phyloP scores from a whole-genome alignment of 2,888 invertebrate species.

The Mythimna albipuncta region DNA sequence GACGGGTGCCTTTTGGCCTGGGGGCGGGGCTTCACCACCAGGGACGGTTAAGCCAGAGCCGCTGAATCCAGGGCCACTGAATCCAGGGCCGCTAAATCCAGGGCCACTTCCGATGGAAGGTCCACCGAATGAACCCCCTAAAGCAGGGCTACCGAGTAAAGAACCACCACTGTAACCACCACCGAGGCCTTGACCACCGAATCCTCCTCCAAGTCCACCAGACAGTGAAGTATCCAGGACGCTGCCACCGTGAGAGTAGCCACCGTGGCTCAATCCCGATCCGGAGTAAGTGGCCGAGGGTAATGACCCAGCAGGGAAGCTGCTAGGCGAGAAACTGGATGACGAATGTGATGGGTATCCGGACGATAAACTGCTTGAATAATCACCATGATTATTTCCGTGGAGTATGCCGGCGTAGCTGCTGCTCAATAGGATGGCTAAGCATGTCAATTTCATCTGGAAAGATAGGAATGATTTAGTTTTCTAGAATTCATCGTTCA shows the following conservation, averaged over 20 bases:
- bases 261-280: slow-evolving; percentile 61
- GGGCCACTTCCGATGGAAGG: slow-evolving; percentile 23
- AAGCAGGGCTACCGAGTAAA: slow-evolving; percentile 20
- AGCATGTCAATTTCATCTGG: slow-evolving; percentile 85
- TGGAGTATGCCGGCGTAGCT: slow-evolving; percentile 80
- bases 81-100: slow-evolving; percentile 41
- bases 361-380: slow-evolving; percentile 50
- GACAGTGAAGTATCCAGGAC: slow-evolving; percentile 38
- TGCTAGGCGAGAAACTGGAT: slow-evolving; percentile 85
- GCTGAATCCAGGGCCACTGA: slow-evolving; percentile 48
- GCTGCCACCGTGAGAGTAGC: slow-evolving; percentile 37
- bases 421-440: slow-evolving; percentile 85
- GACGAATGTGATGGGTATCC: slow-evolving; percentile 54
- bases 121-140: slow-evolving; percentile 23
- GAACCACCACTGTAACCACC: slow-evolving; percentile 23
- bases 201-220: slow-evolving; percentile 27
- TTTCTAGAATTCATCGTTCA: slow-evolving; percentile 21
- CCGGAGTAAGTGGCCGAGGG: slow-evolving; percentile 85
- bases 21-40: slow-evolving; percentile 75
- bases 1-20: slow-evolving; percentile 82
- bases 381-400: slow-evolving; percentile 71
- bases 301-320: slow-evolving; percentile 84
- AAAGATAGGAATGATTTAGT: slow-evolving; percentile 39
- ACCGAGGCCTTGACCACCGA: slow-evolving; percentile 27
- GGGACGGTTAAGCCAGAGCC: slow-evolving; percentile 43